Evolutionary conservation across 2,797 vertebrate species (phyloP).

Genomic region (Eutrigla gurnardus): DNA sequence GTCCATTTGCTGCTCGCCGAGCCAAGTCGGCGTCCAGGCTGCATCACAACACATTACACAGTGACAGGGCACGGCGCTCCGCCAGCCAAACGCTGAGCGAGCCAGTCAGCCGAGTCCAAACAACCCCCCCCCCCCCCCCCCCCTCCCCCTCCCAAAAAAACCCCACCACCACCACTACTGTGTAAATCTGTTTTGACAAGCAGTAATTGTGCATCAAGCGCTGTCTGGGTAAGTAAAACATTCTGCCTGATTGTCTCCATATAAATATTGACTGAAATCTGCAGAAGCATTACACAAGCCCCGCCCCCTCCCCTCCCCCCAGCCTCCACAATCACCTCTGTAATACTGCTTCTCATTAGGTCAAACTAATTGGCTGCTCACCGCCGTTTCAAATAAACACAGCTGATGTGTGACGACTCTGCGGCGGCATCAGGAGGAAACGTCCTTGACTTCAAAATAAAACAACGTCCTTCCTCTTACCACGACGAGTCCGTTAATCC

Average conservation of each 20-base stretch:
- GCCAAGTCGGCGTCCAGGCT: constrained; percentile 18
- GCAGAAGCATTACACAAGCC: constrained; percentile 22
- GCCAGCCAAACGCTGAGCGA: constrained; percentile 15
- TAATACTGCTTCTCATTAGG: constrained; percentile 54
- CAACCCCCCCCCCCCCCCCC: background rate
- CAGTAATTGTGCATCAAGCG: constrained; percentile 52
- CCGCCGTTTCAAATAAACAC: constrained; percentile 10
- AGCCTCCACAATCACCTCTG: constrained; percentile 18
- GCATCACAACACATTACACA: constrained; percentile 41
- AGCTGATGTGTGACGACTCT: no score
- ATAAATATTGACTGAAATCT: constrained; percentile 59
- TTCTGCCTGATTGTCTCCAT: constrained; percentile 50
- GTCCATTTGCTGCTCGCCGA: constrained; percentile 39
- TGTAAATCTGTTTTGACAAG: constrained; percentile 55
- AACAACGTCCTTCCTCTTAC: no score
- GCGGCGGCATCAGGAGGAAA: no score
- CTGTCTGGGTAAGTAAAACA: constrained; percentile 41
- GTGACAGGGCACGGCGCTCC: background rate
- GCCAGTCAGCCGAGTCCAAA: constrained; percentile 23
- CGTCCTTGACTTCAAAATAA: no score
- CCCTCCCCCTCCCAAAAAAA: background rate
- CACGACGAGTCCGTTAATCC: no score
- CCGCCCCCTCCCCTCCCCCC: background rate
- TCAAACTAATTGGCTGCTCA: constrained; percentile 46
- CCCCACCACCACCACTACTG: background rate